These are phyloP conservation scores for Berghia stephanieae DNA, from an alignment of 1,140 invertebrate species.

Conservation along the genomic window DNA sequence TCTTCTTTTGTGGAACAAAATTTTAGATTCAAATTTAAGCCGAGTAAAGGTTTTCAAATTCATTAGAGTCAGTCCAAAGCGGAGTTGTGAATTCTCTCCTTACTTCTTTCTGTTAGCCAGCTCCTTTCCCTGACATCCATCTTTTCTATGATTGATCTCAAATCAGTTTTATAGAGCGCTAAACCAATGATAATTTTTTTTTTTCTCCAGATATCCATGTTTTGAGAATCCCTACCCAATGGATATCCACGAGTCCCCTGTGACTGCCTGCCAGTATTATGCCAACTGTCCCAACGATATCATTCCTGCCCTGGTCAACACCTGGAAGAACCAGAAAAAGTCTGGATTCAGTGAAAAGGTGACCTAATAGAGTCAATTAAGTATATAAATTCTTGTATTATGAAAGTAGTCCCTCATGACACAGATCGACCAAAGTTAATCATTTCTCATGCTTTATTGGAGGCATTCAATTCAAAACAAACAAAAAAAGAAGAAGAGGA, in stretches of 20 bases:
- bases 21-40: too few relatives aligned
- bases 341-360: constrained; percentile 90
- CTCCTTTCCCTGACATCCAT: too few relatives aligned
- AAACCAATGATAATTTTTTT: neutral
- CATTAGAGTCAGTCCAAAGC: too few relatives aligned
- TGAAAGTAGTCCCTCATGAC: neutral
- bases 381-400: neutral
- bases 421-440: neutral
- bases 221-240: constrained; percentile 99
- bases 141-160: neutral
- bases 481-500: too few relatives aligned
- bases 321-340: constrained; percentile 78
- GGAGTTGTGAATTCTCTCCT: too few relatives aligned
- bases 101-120: too few relatives aligned
- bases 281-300: constrained; percentile 97
- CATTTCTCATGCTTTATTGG: neutral
- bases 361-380: neutral
- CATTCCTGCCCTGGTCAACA: constrained; percentile 91
- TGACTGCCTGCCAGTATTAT: constrained; percentile 94
- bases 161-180: neutral
- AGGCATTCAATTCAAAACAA: neutral
- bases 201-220: constrained; percentile 81
- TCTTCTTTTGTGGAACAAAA: too few relatives aligned
- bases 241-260: constrained; percentile 97
- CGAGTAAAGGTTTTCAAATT: too few relatives aligned